Base-by-base conservation (phyloP, 2,797 vertebrate species). In the Ciconia nigra region DNA sequence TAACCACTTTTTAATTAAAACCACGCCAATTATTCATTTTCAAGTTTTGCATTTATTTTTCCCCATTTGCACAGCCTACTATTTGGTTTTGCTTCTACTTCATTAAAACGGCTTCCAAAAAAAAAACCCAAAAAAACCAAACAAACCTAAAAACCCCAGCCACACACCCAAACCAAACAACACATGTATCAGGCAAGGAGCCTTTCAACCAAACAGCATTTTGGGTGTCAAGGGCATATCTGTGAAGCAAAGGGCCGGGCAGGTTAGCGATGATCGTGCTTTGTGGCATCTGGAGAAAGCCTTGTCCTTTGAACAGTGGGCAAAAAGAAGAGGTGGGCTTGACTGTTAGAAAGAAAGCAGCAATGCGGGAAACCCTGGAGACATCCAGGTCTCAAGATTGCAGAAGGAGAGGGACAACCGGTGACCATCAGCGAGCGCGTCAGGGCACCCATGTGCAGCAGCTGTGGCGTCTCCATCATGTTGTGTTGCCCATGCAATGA, bases 11-110 rank as follows among this genome's bases (percentile, higher is more conserved):
- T 62, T 97, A 97, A 98, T 98, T 98, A 96, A 71, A 97, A 98
- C 96, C 97, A 97, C 12, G 26, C 96, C 95, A 89, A 95, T 98
- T 97, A 96, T 93, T 96, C 95, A 92, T 97, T 97, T 83, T 78
- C 94, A 96, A 96, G 90, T 96, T 96, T 97, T 69, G 25, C 83
- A 61, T 95, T 96, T 95, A 86, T 96, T 98, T 98, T 98, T 74
- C 96, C 96, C 95, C 81, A 10, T 96, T 97, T 93, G 78, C 54
- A 5, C 91, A 96, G 95, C 87, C 65, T 94, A 91, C 91, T 96
- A 46, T 83, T 93, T 94, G 80, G 73, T 91, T 97, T 96, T 97
- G 89, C 94, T 98, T 97, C 77, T 81, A 77, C 83, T 96, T 97
- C 72, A 46, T 92, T 96, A 93, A 89, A 97, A 86, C 22, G 15